Percentiles rank a stretch among this genome's conserved stretches.
These are phyloP conservation scores for Todiramphus chloris DNA, from an alignment of 2,113 vertebrate species.

Conservation along the genomic window DNA sequence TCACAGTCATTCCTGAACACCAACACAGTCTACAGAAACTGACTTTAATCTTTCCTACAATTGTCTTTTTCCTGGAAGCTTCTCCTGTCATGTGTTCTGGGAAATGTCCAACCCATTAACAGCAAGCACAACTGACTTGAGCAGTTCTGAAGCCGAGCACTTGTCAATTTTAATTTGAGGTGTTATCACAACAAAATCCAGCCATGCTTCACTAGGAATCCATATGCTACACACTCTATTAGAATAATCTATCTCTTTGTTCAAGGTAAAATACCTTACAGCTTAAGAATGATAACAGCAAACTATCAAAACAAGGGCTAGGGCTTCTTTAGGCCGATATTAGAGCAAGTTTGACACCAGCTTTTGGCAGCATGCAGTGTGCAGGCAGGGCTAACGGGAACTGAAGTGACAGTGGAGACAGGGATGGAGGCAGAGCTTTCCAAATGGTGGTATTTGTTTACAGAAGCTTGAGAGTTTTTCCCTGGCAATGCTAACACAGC, in stretches of 20 bases:
- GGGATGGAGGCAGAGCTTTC: neutral
- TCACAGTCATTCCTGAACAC: neutral
- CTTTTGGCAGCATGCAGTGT: neutral
- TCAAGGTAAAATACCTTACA: neutral
- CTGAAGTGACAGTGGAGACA: neutral
- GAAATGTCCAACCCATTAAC: neutral
- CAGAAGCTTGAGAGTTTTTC: neutral
- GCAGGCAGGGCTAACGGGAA: neutral
- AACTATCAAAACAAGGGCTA: neutral
- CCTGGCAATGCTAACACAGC: accelerated
- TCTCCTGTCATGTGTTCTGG: neutral
- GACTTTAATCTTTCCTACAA: neutral
- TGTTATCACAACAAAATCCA: constrained; percentile 44
- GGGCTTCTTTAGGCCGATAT: neutral
- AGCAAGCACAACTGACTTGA: neutral
- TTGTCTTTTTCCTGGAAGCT: constrained; percentile 1
- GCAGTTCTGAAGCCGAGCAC: neutral
- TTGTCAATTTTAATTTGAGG: constrained; percentile 30
- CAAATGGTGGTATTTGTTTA: neutral
- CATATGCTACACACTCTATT: neutral
- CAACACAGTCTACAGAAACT: neutral
- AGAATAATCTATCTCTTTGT: neutral
- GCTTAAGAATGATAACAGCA: neutral
- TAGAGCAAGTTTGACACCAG: neutral
- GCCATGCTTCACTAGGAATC: neutral